A percentile compares a stretch with the other conserved stretches of the same genome.
phyloP scores from a whole-genome alignment of 2,113 vertebrate genomes.

The Steatornis caripensis region DNA sequence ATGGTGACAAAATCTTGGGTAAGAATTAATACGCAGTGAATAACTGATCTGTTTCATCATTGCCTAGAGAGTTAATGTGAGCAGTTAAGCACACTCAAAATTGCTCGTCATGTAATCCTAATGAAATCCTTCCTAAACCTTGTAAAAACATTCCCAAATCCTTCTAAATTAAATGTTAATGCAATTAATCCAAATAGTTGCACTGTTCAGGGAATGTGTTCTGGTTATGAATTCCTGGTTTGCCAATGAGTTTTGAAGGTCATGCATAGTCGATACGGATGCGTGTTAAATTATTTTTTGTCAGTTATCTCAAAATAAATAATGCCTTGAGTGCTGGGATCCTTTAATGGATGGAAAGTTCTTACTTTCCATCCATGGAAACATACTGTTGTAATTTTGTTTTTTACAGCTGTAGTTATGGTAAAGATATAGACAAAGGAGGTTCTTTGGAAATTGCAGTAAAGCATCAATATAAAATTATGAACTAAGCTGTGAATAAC shows the following conservation, averaged over 20 bases:
- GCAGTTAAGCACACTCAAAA: background rate
- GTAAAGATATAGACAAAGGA: background rate
- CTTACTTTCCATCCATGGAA: background rate
- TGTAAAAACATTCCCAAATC: slow-evolving; percentile 23
- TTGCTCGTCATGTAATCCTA: background rate
- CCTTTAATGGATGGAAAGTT: background rate
- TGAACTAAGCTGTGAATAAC: background rate
- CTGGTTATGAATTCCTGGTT: background rate
- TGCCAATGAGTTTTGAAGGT: background rate
- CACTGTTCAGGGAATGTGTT: background rate
- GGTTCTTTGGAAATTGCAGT: background rate
- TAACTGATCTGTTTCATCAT: background rate
- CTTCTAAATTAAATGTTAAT: slow-evolving; percentile 24
- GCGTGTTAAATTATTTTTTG: background rate
- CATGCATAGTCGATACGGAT: background rate
- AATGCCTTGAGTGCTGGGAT: background rate
- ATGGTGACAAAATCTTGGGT: background rate
- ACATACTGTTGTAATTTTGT: background rate
- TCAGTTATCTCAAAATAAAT: background rate
- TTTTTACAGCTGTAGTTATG: background rate
- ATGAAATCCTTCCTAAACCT: slow-evolving; percentile 39
- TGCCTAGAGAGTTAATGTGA: background rate
- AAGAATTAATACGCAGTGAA: background rate
- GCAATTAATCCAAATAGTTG: slow-evolving; percentile 19
- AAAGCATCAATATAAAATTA: background rate